phyloP scores from a whole-genome alignment of 1,140 invertebrate species.

The Lasioglossum albipes region DNA sequence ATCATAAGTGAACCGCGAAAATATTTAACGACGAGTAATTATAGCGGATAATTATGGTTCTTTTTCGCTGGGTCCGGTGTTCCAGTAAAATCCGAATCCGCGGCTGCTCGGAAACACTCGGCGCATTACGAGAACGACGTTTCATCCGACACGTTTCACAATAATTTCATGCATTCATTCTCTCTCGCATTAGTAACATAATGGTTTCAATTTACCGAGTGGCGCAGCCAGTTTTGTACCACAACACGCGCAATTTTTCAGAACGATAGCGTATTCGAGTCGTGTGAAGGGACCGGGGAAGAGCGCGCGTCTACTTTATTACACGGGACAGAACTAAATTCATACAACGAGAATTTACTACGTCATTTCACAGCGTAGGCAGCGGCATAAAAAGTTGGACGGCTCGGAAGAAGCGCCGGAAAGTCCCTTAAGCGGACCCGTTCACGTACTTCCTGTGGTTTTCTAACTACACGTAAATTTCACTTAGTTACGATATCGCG shows the following conservation, averaged over 20 bases:
- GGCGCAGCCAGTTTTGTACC: background rate
- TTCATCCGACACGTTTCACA: background rate
- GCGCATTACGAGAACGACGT: no score
- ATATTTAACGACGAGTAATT: no score
- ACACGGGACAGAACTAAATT: conserved; percentile 55
- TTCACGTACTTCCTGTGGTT: background rate
- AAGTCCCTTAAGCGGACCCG: conserved; percentile 28
- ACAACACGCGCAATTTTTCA: conserved; percentile 39
- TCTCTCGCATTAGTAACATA: background rate
- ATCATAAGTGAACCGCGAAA: no score
- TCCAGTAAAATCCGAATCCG: no score
- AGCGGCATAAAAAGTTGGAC: conserved; percentile 55
- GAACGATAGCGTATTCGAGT: conserved; percentile 29
- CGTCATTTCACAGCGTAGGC: conserved; percentile 44
- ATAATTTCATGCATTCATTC: background rate
- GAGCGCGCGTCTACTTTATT: conserved; percentile 55
- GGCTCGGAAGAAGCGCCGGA: conserved; percentile 24
- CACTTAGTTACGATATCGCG: no score
- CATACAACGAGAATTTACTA: conserved; percentile 61
- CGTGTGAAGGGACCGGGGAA: conserved; percentile 38
- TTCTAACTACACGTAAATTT: no score
- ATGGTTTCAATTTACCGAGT: conserved; percentile 16
- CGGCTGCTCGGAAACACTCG: no score
- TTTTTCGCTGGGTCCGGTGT: no score
- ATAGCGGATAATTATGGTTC: no score